phyloP scores from a whole-genome alignment of 2,888 invertebrate genomes.

The Cynaeus angustus region DNA sequence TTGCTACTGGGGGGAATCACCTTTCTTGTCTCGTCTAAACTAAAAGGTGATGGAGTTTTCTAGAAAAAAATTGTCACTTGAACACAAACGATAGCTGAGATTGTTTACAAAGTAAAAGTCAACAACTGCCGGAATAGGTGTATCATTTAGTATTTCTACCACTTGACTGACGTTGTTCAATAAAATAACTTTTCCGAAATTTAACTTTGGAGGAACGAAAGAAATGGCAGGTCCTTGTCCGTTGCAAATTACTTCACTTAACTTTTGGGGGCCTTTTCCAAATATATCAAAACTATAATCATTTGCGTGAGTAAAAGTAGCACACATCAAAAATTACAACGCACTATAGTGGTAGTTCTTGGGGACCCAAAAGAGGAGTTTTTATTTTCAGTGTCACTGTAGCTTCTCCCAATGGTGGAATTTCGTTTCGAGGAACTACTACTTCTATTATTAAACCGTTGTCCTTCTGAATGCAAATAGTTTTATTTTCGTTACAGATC shows the following conservation, averaged over 20 bases:
- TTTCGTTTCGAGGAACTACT: constrained; percentile 5
- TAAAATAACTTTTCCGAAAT: constrained; percentile 79
- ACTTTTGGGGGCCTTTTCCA: constrained; percentile 53
- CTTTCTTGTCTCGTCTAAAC: constrained; percentile 59
- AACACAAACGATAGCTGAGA: not conserved
- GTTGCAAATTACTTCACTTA: constrained; percentile 74
- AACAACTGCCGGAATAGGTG: constrained; percentile 77
- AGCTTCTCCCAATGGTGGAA: constrained; percentile 39
- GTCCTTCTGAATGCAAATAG: constrained; percentile 24
- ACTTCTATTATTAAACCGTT: constrained; percentile 29
- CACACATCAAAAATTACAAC: not conserved
- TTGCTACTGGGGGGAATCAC: constrained; percentile 64
- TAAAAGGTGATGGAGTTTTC: constrained; percentile 63
- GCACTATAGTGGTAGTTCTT: constrained; percentile 57
- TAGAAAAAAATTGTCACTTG: not conserved
- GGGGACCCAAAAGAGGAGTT: constrained; percentile 53
- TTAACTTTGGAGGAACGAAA: constrained; percentile 75
- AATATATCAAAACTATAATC: constrained; percentile 57
- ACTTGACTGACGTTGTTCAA: constrained; percentile 73
- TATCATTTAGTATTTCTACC: constrained; percentile 79
- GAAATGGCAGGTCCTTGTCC: constrained; percentile 82
- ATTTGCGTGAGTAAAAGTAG: too few species aligned
- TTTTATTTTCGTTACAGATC: not conserved
- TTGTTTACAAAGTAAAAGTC: constrained; percentile 22
- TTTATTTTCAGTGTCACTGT: constrained; percentile 53